Conservation (phyloP, 2,888 invertebrate genomes). For the Caenorhabditis virilis region DNA sequence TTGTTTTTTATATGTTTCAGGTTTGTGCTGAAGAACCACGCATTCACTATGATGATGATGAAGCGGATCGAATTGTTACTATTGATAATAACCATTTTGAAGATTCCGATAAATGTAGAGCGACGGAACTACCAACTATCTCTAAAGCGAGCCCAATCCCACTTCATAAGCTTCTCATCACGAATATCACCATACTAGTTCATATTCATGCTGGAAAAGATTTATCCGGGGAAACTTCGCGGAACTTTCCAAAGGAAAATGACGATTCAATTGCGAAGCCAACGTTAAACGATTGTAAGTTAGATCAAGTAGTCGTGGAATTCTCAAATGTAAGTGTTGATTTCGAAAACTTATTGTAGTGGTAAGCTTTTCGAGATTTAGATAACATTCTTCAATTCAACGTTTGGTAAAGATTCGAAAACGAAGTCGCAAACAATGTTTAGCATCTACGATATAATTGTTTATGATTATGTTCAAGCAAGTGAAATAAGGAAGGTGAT, state of each 20-base stretch:
- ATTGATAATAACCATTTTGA: constrained; percentile 8
- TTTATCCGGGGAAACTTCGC: constrained; percentile 72
- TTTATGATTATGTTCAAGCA: constrained; percentile 82
- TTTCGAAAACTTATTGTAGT: neutral
- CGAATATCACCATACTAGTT: constrained; percentile 90
- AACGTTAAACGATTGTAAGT: constrained; percentile 77
- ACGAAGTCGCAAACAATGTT: constrained; percentile 80
- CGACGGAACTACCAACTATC: constrained; percentile 18
- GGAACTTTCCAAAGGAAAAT: constrained; percentile 44
- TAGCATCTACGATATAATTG: constrained; percentile 84
- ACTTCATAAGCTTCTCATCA: constrained; percentile 76
- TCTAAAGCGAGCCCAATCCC: constrained; percentile 16
- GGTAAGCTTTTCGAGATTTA: constrained; percentile 46
- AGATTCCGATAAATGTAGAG: constrained; percentile 25
- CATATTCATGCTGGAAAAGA: constrained; percentile 91
- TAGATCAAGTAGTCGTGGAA: constrained; percentile 83
- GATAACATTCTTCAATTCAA: constrained; percentile 82
- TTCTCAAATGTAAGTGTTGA: constrained; percentile 78
- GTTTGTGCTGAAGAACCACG: constrained; percentile 31
- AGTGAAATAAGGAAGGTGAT: constrained; percentile 94
- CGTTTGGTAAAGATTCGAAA: constrained; percentile 75
- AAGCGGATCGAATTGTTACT: neutral
- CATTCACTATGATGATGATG: constrained; percentile 1
- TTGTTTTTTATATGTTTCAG: neutral
- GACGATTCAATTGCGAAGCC: constrained; percentile 37